Base-by-base conservation (phyloP, 2,797 vertebrate species). In the Squalus acanthias region DNA sequence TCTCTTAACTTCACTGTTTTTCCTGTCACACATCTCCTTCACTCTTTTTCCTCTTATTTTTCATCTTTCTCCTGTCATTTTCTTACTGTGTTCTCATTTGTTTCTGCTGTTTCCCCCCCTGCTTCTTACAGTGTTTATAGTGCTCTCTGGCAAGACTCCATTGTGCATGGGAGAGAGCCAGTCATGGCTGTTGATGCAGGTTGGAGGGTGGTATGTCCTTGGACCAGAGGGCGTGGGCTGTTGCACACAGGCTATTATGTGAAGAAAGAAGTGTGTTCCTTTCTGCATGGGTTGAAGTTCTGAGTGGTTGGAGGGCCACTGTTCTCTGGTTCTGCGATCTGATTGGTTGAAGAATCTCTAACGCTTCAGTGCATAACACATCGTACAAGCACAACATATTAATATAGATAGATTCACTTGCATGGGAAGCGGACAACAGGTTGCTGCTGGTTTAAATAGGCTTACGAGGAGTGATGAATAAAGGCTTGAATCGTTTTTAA, bases 31-130 rank as follows among this genome's bases (percentile, higher is more conserved):
- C 33, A 60, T 39, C 24, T 24, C 39, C 6, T 82, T 85, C 46
- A 20, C 17, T 24, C 46, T 50, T 50, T 50, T 76, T 17, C 15
- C 65, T 67, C 63, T 63, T 13, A 76, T 50, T 85, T 85, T 85
- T 85, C 82, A 85, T 50, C 20, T 24, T 20, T 50, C 9, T 46
- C 20, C 82, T 50, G 24, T 29, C 20, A 85, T 20, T 85, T 50
- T 85, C 82, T 22, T 85, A 22, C 20, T 24, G 46, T 50, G 22
- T 6, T 22, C n/a, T 50, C 65, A 29, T 15, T 95, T 74, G 96
- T 74, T 91, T 95, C 67, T 97, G 97, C 96, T 97, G 97, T 98
- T 97, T 97, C 97, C 97, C 96, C 96, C 97, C 97, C 96, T 70
- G 63, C 63, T 94, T 96, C 39, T 67, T 50, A 29, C 96, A 50